Evolutionary conservation across 2,797 vertebrate genomes (phyloP), one percentile per base, ranked within the genome.

Genomic region (Salmo trutta): DNA sequence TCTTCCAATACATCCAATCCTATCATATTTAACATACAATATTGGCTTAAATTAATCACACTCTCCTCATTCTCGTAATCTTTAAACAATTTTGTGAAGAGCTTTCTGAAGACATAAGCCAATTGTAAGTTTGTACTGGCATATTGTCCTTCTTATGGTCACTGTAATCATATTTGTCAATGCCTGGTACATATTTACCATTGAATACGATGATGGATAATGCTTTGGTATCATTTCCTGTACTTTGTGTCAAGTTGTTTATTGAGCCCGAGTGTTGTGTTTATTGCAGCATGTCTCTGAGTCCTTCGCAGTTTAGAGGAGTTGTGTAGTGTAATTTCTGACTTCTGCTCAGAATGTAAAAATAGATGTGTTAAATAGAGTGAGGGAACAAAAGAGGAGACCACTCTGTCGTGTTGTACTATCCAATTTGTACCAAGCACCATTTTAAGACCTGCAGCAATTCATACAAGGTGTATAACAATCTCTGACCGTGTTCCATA

Each of bases 1-100:
- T 87, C 79, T 64, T 82, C 73, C 73, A 68, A 78, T 80, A 79
- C 89, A 27, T 27, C 27, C 24, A 65, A 27, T 65, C 27, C 24
- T 65, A 27, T 16, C 14, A 31, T 16, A 33, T 29, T 68, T 15
- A 87, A 82, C 83, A 82, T 79, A 65, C 47, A 19, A 14, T 86
- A 90, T 89, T 82, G 88, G 91, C 88, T 82, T 84, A 81, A 52
- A 87, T 88, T 85, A 86, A 87, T 88, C 79, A 77, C 78, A 73
- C 71, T 47, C 77, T 75, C 83, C 71, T 68, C 53, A 83, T 84
- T 87, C 73, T 79, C 73, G 75, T 71, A 29, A 62, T 68, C n/a
- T 41, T 53, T 27, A 72, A 80, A 59, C 59, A 77, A 76, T 74
- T 73, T 78, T 75, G 67, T 80, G 82, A 47, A 19, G 14, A 8